Evolutionary conservation across 2,113 vertebrate species (phyloP).

Genomic region (Corythaixoides concolor): DNA sequence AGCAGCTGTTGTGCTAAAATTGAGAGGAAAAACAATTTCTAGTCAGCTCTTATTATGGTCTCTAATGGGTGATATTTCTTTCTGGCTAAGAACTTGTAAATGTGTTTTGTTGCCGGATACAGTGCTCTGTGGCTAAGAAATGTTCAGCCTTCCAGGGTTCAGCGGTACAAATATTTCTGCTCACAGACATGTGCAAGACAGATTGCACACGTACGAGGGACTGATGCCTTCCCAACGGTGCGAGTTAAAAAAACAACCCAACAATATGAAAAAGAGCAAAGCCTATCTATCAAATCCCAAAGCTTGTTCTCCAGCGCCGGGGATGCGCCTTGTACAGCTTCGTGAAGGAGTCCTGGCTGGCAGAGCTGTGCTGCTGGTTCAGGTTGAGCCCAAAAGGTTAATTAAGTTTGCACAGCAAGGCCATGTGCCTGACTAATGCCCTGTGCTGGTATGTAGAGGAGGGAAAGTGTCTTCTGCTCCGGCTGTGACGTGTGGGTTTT

Average conservation of each 20-base stretch:
- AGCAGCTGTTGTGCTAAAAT: background rate
- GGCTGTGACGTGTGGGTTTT: background rate
- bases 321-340: fast-evolving
- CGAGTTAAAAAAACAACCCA: background rate
- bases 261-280: background rate
- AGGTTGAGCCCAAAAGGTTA: background rate
- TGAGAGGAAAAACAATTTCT: constrained; percentile 29
- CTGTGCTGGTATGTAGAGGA: background rate
- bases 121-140: background rate
- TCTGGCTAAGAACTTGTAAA: background rate
- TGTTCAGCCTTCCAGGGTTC: background rate
- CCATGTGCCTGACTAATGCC: background rate
- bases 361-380: background rate
- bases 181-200: background rate
- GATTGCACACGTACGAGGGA: fast-evolving
- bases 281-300: background rate
- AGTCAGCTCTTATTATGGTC: background rate
- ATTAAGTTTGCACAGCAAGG: background rate
- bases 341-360: background rate
- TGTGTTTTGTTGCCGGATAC: background rate
- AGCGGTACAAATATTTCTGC: background rate
- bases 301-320: fast-evolving
- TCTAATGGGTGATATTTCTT: constrained; percentile 30
- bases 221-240: fast-evolving
- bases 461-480: background rate